A percentile compares a stretch with the other conserved stretches of the same genome.
These are phyloP conservation scores for Atractosteus spatula DNA, from an alignment of 2,113 vertebrate genomes.

Conservation along the genomic window DNA sequence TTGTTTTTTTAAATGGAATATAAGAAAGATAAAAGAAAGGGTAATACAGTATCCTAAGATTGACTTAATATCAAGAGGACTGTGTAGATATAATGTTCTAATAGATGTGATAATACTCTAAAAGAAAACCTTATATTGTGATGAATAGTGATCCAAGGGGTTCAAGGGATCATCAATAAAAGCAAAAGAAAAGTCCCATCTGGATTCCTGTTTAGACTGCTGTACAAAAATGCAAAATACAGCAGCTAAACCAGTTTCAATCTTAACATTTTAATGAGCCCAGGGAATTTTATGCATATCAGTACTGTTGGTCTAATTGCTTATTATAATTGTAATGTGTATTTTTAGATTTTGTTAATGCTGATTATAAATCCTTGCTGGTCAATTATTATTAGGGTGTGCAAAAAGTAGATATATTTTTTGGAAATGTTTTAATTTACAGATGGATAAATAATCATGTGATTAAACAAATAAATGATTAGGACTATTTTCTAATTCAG, in stretches of 20 bases:
- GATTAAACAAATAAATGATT: too few species aligned
- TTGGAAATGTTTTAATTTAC: background rate
- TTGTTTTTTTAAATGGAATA: too few species aligned
- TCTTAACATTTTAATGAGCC: conserved; percentile 67
- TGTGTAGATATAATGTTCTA: too few species aligned
- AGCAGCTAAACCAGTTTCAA: conserved; percentile 30
- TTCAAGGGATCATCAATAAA: too few species aligned
- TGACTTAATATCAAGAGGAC: too few species aligned
- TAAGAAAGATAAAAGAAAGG: too few species aligned
- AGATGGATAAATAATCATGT: too few species aligned
- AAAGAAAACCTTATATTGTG: too few species aligned
- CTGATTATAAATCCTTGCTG: conserved; percentile 76
- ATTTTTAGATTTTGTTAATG: conserved; percentile 82
- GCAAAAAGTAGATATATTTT: conserved; percentile 28
- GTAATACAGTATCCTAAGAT: too few species aligned
- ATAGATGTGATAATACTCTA: too few species aligned
- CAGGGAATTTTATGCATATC: conserved; percentile 64
- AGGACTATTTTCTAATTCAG: too few species aligned
- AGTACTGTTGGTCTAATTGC: conserved; percentile 73
- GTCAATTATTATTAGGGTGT: conserved; percentile 69
- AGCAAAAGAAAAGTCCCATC: background rate
- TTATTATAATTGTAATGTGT: conserved; percentile 75
- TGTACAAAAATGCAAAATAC: conserved; percentile 27
- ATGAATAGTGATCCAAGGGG: too few species aligned
- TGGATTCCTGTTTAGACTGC: conserved; percentile 8